Evolutionary conservation across 2,888 invertebrate species (phyloP), one percentile per base, ranked within the genome.

Genomic region (Thalpophila matura): DNA sequence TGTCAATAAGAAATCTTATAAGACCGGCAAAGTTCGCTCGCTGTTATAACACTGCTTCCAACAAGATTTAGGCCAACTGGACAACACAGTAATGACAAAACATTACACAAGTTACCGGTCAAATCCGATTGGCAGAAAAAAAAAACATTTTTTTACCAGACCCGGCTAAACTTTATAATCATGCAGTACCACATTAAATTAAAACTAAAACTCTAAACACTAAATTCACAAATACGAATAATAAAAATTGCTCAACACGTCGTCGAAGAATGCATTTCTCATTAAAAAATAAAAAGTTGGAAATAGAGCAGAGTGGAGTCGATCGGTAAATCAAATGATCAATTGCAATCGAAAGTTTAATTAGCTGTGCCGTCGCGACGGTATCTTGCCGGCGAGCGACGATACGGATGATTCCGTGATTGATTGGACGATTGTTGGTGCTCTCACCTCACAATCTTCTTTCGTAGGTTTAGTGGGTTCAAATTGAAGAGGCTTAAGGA

Each of bases 261-360:
- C 54, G 54, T 27, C 35, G 16, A 70, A 70, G 69, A 86, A 84
- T 81, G 73, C 71, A 57, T 51, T 72, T 67, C 82, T 82, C 77
- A 83, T 85, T 83, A 83, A 75, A 80, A 87, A 84, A 80, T 78
- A 83, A 85, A 84, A 85, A 81, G 74, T 73, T 60, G 46, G 68
- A 77, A 80, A 81, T 78, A 77, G 79, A 74, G 64, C 60, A 74
- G 64, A 62, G 45, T 55, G 64, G 67, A 60, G 53, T 43, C 54
- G 59, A 81, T 84, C 81, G 61, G 83, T 85, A 82, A 80, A 82
- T 85, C 79, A 76, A 72, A 76, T 72, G 79, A 82, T 86, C 78
- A 83, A 82, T 82, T 80, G 80, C 59, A 59, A 80, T 78, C 69
- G 79, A 81, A 80, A 79, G 72, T 81, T 81, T 80, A 80, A 75